Base-by-base conservation (phyloP, 2,797 vertebrate species). In the Percopsis omiscomaycus region DNA sequence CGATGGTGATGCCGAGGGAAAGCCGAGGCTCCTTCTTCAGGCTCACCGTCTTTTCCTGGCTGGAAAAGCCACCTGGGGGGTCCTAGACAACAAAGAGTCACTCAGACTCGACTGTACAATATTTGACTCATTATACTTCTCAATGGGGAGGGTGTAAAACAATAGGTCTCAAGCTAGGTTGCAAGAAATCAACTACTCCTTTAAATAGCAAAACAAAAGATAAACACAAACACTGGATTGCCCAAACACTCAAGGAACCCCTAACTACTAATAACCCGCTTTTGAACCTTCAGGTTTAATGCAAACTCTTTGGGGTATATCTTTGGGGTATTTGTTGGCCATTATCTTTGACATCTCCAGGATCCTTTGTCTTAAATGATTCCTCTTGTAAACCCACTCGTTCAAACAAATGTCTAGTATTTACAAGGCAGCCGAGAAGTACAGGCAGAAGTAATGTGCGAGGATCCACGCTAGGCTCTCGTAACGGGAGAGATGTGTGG, bases 1-100 rank as follows among this genome's bases (percentile, higher is more conserved):
- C 95, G 1, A 98, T 98, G 11, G 95, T 98, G 87, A 98, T 98
- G 81, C 96, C 96, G 64, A 98, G 84, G 11, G 96, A 98, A 12
- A 93, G 94, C 30, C 94, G 93, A 57, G 93, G 93, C 73, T 98
- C 96, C 82, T 98, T 98, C 84, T 95, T 98, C 75, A 98, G 71
- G 73, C 88, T 93, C 64, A 98, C 94, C 0, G 90, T 94, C 86
- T 96, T 97, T 80, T 96, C 95, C 48, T 95, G 93, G 79, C 89
- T 93, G 67, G 84, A 82, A 50, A 94, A 95, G 50, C 94, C 93
- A 53, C 92, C 92, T 59, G 94, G 94, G 77, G 94, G 93, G 68
- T 96, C 95, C 95, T 98, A 30, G 8, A 69, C 0, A 11, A 45
- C 37, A 61, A 73, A 64, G 44, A 74, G 59, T 11, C 0, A 47